A percentile compares a stretch with the other conserved stretches of the same genome.
Conservation (phyloP, 2,113 vertebrate genomes). For the Melanostigma gelatinosum region DNA sequence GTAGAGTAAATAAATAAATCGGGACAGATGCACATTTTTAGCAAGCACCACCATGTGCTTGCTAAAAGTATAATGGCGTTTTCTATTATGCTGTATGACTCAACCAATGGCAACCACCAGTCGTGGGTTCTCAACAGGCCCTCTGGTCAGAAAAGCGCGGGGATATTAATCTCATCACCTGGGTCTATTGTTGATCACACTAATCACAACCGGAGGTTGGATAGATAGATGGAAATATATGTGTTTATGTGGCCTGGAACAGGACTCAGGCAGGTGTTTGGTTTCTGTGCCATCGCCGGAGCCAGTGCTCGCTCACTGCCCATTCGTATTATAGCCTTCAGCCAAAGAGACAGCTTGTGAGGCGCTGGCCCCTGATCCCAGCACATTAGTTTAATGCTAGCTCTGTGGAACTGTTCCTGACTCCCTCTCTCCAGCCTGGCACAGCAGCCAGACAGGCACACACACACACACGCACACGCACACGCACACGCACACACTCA, state of each 20-base stretch:
- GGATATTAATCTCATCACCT: slow-evolving; percentile 62
- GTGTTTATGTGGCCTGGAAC: slow-evolving; percentile 76
- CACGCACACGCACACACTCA: not conserved
- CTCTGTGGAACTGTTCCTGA: slow-evolving; percentile 73
- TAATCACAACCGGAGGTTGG: slow-evolving; percentile 71
- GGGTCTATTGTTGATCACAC: slow-evolving; percentile 64
- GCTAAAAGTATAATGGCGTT: slow-evolving; percentile 38
- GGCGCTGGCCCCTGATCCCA: slow-evolving; percentile 78
- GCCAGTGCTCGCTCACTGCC: slow-evolving; percentile 63
- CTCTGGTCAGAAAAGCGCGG: slow-evolving; percentile 22
- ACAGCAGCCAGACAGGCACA: slow-evolving; percentile 49
- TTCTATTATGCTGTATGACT: slow-evolving; percentile 31
- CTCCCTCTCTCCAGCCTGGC: slow-evolving; percentile 56
- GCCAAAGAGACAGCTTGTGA: slow-evolving; percentile 81
- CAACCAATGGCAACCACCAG: slow-evolving; percentile 36
- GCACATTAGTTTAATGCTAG: slow-evolving; percentile 82
- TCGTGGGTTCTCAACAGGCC: slow-evolving; percentile 16
- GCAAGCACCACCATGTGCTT: slow-evolving; percentile 43
- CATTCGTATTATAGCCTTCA: slow-evolving; percentile 66
- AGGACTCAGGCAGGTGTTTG: slow-evolving; percentile 79
- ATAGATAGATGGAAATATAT: slow-evolving; percentile 60
- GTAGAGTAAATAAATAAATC: slow-evolving; percentile 34
- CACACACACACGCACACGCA: not conserved
- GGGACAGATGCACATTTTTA: slow-evolving; percentile 53
- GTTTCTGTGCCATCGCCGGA: slow-evolving; percentile 68